Evolutionary conservation across 2,797 vertebrate genomes (phyloP).

Genomic region (Meda fulgida): DNA sequence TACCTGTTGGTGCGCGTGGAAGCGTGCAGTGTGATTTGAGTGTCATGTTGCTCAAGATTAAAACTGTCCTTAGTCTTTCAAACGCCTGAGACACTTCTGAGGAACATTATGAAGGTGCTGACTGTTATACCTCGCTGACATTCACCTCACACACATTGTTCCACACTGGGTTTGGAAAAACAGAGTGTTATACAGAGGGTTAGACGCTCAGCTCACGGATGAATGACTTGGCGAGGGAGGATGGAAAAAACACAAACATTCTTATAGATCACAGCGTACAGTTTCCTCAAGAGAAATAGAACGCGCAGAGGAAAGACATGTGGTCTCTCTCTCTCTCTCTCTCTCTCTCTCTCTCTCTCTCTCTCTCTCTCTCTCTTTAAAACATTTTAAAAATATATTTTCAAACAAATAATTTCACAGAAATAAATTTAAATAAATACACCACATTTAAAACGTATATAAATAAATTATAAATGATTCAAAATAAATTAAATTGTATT

Average conservation of each 20-base stretch:
- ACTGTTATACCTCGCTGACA: slow-evolving; percentile 74
- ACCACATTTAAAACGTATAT: background rate
- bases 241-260: slow-evolving; percentile 46
- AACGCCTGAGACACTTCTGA: slow-evolving; percentile 56
- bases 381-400: background rate
- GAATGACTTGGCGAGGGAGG: slow-evolving; percentile 40
- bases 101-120: slow-evolving; percentile 65
- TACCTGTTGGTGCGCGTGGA: slow-evolving; percentile 70
- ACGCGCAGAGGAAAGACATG: slow-evolving; percentile 71
- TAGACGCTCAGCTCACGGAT: slow-evolving; percentile 51
- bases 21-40: slow-evolving; percentile 65
- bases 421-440: background rate
- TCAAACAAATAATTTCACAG: background rate
- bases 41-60: slow-evolving; percentile 72
- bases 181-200: slow-evolving; percentile 51
- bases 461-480: background rate
- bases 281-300: slow-evolving; percentile 81
- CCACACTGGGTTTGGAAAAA: slow-evolving; percentile 74
- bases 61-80: slow-evolving; percentile 63
- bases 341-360: too few species aligned
- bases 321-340: too few species aligned
- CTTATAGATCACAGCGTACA: slow-evolving; percentile 59
- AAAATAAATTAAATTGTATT: background rate
- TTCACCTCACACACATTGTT: slow-evolving; percentile 70
- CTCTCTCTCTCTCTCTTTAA: too few species aligned